Conservation (phyloP, 2,113 vertebrate genomes). For the Octodon degus region DNA sequence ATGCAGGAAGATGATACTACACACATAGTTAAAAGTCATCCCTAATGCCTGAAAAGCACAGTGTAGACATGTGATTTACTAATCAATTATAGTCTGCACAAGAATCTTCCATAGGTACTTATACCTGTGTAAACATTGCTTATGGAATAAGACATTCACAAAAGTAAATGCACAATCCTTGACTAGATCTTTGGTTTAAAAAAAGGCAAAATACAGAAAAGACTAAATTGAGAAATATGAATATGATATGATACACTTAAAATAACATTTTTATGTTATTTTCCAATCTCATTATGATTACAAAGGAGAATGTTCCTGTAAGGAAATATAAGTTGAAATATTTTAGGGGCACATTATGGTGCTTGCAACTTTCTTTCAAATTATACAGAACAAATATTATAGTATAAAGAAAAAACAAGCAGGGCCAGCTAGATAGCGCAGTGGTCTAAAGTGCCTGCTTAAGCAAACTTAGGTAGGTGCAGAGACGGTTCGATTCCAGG, state of each 20-base stretch:
- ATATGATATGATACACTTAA: not conserved
- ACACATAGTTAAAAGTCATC: not conserved
- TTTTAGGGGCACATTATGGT: not conserved
- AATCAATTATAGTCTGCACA: not conserved
- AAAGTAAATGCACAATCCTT: not conserved
- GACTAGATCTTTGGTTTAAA: not conserved
- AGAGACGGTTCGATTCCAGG: no score
- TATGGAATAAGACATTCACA: not conserved
- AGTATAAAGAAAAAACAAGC: not conserved
- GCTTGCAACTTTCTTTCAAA: constrained; percentile 45
- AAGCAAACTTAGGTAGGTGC: no score
- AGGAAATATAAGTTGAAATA: not conserved
- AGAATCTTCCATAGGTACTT: constrained; percentile 14
- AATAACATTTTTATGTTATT: constrained; percentile 24
- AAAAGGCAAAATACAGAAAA: not conserved
- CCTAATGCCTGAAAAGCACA: not conserved
- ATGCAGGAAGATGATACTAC: not conserved
- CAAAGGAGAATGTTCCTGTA: constrained; percentile 27
- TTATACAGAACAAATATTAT: not conserved
- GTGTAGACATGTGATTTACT: not conserved
- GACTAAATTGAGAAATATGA: constrained; percentile 17
- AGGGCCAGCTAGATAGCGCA: no score
- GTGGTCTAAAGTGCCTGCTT: no score
- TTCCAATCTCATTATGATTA: not conserved
- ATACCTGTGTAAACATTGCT: constrained; percentile 33